phyloP scores from a whole-genome alignment of 2,888 invertebrate species.

The Agrochola litura region DNA sequence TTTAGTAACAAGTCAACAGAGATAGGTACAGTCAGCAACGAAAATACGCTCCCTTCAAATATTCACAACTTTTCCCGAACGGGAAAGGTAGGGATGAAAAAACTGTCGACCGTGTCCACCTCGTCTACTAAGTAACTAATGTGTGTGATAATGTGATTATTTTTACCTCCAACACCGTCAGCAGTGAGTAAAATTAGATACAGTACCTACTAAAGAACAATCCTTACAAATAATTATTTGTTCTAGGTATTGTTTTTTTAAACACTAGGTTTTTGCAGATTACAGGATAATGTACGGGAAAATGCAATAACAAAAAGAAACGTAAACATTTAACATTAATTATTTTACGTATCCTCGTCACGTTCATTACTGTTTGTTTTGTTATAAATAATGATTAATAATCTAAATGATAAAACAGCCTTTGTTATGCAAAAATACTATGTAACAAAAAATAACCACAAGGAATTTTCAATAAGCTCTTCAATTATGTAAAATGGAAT shows the following conservation, averaged over 20 bases:
- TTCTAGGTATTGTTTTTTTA: constrained; percentile 11
- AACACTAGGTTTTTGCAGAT: constrained; percentile 7
- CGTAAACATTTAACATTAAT: not conserved
- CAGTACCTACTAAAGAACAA: not conserved
- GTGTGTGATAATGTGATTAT: constrained; percentile 58
- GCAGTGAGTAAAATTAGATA: constrained; percentile 25
- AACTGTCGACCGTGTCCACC: constrained; percentile 61
- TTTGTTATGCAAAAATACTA: not conserved
- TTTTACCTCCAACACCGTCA: constrained; percentile 33
- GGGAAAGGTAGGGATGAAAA: constrained; percentile 63
- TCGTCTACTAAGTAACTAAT: constrained; percentile 54
- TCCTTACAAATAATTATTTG: not conserved
- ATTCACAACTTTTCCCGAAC: constrained; percentile 78
- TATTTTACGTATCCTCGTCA: constrained; percentile 37
- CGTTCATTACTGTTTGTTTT: not conserved
- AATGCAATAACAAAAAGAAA: constrained; percentile 36
- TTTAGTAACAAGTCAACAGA: constrained; percentile 65
- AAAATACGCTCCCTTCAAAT: constrained; percentile 78
- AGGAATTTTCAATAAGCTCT: not conserved
- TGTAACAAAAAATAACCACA: not conserved
- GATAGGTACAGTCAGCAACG: constrained; percentile 70
- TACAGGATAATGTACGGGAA: constrained; percentile 37
- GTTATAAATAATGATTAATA: constrained; percentile 22
- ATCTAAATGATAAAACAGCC: not conserved
- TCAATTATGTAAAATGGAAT: not conserved